Evolutionary conservation across 2,113 vertebrate species (phyloP), one percentile per base, ranked within the genome.

Genomic region (Butorides virescens): DNA sequence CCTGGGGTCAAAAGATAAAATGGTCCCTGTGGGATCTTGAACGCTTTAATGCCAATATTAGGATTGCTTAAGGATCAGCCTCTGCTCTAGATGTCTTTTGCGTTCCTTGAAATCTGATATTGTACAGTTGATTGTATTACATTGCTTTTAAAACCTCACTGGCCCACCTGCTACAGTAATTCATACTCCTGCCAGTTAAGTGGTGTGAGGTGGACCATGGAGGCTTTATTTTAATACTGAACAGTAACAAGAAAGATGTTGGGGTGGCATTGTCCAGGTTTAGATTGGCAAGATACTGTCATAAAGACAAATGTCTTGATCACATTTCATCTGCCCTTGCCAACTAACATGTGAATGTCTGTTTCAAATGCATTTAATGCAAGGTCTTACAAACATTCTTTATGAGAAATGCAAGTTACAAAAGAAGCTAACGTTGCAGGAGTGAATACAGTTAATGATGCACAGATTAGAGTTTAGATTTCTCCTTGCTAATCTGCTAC

Each of bases 81-180:
- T 95, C 88, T 82, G 85, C 94, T 97, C 97, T 98, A 93, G 91
- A 96, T 98, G 96, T 97, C 85, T 78, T 97, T 98, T 96, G 65
- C 83, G 7, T 98, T 98, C 94, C 97, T 98, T 97, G 98, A 98
- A 98, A 98, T 95, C 86, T 82, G 96, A 98, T 98, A 97, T 52
- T 90, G 83, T 97, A 94, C 97, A 97, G 97, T 97, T 98, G 97
- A 98, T 98, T 98, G 95, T 98, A 97, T 98, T 98, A 98, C 97
- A 97, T 92, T 98, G 95, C 91, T 98, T 93, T 98, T 97, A 97
- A 98, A 98, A 97, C 97, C 97, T 92, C 95, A 96, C 56, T 80
- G 93, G 92, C 90, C 98, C 98, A 98, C 98, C 98, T 98, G 98
- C 98, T 98, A 90, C 94, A 98, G 96, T 98, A 98, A 98, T 98